Conservation (phyloP, 1,140 invertebrate genomes). For the Zaprionus africanus region DNA sequence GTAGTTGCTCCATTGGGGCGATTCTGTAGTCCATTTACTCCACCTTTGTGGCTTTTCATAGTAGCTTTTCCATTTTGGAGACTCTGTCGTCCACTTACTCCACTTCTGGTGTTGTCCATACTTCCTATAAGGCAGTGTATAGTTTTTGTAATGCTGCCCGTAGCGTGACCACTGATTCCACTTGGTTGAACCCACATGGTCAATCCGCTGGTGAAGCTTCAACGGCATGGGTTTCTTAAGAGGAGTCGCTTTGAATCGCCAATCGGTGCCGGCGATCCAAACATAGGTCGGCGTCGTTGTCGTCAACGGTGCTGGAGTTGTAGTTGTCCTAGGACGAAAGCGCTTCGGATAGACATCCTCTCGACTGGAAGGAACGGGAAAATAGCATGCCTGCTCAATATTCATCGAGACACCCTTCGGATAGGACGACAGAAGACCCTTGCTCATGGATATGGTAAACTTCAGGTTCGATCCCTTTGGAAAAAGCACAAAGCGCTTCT, state of each 20-base stretch:
- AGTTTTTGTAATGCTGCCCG: conserved; percentile 41
- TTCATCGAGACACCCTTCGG: conserved; percentile 63
- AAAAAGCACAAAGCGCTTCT: conserved; percentile 73
- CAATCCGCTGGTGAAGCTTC: conserved; percentile 54
- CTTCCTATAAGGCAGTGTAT: conserved; percentile 28
- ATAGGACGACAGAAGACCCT: conserved; percentile 57
- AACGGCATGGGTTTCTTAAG: conserved; percentile 59
- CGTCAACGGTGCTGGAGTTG: conserved; percentile 50
- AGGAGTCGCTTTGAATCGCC: conserved; percentile 72
- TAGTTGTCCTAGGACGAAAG: conserved; percentile 65
- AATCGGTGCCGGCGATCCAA: conserved; percentile 74
- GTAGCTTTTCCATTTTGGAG: conserved; percentile 43
- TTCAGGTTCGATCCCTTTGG: conserved; percentile 68
- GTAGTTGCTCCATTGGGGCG: conserved; percentile 44
- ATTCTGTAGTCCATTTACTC: conserved; percentile 63
- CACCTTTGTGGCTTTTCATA: conserved; percentile 43
- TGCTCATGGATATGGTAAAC: conserved; percentile 66
- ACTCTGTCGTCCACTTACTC: conserved; percentile 63
- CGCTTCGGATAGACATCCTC: conserved; percentile 75
- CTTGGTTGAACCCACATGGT: conserved; percentile 47
- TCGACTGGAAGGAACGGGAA: conserved; percentile 66
- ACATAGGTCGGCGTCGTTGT: conserved; percentile 63
- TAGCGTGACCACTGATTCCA: conserved; percentile 61
- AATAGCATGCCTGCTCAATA: conserved; percentile 72
- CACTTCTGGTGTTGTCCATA: conserved; percentile 40